phyloP scores from a whole-genome alignment of 2,113 vertebrate genomes.

The Gasterosteus aculeatus region DNA sequence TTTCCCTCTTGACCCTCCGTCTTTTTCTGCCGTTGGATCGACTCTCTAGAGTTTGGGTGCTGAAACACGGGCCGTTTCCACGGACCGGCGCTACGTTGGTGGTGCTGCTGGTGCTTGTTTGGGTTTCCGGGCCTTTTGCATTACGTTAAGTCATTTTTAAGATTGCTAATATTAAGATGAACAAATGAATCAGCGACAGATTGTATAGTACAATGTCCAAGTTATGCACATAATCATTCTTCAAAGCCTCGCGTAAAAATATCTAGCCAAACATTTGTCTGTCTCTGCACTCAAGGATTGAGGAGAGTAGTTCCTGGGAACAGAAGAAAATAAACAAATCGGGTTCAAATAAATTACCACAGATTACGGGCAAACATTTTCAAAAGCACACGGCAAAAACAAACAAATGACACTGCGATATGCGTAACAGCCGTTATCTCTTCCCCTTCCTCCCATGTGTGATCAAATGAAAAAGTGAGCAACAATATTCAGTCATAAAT shows the following conservation, averaged over 20 bases:
- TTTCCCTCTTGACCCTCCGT: constrained; percentile 80
- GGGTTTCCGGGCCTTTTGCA: background rate
- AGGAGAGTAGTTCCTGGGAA: constrained; percentile 7
- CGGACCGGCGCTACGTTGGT: constrained; percentile 4
- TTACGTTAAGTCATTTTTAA: background rate
- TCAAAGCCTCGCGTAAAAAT: background rate
- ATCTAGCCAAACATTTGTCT: constrained; percentile 8
- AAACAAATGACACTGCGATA: background rate
- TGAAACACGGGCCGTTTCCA: constrained; percentile 44
- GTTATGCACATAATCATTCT: constrained; percentile 1
- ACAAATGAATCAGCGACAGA: background rate
- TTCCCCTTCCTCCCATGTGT: background rate
- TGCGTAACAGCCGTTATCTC: background rate
- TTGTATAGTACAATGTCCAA: background rate
- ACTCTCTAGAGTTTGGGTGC: constrained; percentile 50
- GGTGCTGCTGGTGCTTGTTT: background rate
- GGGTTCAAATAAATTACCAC: background rate
- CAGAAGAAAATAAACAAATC: constrained; percentile 9
- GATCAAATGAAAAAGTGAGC: background rate
- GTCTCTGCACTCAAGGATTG: background rate
- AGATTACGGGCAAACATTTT: background rate
- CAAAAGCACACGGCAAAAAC: background rate
- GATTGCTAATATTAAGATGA: background rate
- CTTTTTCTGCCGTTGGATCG: constrained; percentile 36
- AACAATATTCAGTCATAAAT: no score